Evolutionary conservation across 2,113 vertebrate species (phyloP).

Genomic region (Murina feae): DNA sequence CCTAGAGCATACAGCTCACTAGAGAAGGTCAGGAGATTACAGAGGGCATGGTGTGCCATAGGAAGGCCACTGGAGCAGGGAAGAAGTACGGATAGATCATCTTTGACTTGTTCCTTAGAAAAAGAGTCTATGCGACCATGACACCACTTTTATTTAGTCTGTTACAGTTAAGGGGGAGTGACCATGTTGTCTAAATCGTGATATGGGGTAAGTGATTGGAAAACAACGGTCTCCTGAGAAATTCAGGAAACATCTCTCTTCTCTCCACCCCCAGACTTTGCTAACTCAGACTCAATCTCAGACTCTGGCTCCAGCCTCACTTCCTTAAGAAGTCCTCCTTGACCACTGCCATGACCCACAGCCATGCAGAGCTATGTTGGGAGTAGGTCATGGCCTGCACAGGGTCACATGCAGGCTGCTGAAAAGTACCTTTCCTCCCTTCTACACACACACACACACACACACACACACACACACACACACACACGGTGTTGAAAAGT

Average conservation of each 20-base stretch:
- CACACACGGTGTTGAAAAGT: not conserved
- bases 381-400: not conserved
- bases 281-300: not conserved
- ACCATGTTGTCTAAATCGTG: not conserved
- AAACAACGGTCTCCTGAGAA: not conserved
- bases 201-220: not conserved
- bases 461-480: not conserved
- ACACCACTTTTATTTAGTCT: not conserved
- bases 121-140: not conserved
- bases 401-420: not conserved
- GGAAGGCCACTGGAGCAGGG: not conserved
- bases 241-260: not conserved
- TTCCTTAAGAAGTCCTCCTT: not conserved
- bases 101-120: not conserved
- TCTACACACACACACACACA: not conserved
- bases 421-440: not conserved
- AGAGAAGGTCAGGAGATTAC: not conserved
- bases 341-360: not conserved
- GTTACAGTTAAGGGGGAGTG: not conserved
- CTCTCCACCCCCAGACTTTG: not conserved
- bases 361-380: not conserved
- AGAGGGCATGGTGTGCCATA: not conserved
- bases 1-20: not conserved
- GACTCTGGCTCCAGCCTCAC: not conserved
- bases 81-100: not conserved